Percentiles rank a stretch among this genome's conserved stretches.
Conservation (phyloP, 2,797 vertebrate genomes). For the Cygnus olor region DNA sequence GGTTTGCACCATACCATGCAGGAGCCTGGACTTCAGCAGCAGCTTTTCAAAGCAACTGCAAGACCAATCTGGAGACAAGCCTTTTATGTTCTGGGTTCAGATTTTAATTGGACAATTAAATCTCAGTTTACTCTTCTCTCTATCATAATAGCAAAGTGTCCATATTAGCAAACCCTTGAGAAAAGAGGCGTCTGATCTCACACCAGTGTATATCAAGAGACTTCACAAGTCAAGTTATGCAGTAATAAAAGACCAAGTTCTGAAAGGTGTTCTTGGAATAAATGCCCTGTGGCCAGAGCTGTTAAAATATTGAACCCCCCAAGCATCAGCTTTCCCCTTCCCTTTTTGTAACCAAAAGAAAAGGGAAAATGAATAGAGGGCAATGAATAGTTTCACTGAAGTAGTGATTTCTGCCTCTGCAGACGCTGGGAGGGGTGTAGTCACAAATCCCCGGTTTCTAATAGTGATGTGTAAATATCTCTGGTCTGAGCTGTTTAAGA, state of each 20-base stretch:
- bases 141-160: background rate
- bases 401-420: background rate
- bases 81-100: background rate
- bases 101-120: background rate
- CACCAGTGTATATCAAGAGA: background rate
- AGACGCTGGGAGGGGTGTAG: background rate
- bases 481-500: background rate
- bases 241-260: background rate
- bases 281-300: background rate
- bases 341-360: background rate
- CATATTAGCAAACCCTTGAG: background rate
- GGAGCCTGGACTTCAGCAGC: background rate
- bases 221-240: background rate
- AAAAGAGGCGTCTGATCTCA: background rate
- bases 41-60: background rate
- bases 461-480: background rate
- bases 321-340: background rate
- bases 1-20: background rate
- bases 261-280: background rate
- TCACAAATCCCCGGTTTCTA: background rate
- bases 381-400: background rate
- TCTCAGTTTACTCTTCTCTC: background rate
- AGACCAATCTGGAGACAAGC: fast-evolving
- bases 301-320: background rate
- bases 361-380: background rate